Evolutionary conservation across 1,140 invertebrate genomes (phyloP).

Genomic region (Tigriopus japonicus): DNA sequence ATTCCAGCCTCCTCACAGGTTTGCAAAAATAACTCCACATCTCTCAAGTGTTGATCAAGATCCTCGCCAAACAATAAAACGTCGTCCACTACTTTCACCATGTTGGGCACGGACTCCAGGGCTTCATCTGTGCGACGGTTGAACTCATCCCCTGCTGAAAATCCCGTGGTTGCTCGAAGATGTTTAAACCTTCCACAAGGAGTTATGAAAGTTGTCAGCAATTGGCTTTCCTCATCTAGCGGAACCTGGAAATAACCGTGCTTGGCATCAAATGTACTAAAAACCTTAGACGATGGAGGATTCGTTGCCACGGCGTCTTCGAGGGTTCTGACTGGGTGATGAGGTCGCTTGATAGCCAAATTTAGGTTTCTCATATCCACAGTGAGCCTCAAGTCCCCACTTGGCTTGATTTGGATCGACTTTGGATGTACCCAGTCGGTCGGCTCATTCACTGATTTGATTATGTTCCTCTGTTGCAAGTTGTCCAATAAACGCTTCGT

Average conservation of each 20-base stretch:
- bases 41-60: neutral
- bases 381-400: constrained; percentile 23
- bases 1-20: constrained; percentile 18
- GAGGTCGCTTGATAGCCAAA: constrained; percentile 19
- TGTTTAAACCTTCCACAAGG: constrained; percentile 19
- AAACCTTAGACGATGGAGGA: neutral
- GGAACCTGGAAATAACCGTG: constrained; percentile 23
- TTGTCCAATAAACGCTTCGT: neutral
- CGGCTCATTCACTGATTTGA: neutral
- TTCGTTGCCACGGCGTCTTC: constrained; percentile 16
- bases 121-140: constrained; percentile 17
- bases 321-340: constrained; percentile 19
- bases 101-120: constrained; percentile 13
- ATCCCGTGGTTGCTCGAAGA: constrained; percentile 17
- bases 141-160: constrained; percentile 20
- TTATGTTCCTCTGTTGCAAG: neutral
- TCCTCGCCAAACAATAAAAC: constrained; percentile 9
- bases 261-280: constrained; percentile 20
- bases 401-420: constrained; percentile 22
- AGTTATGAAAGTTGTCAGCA: constrained; percentile 21
- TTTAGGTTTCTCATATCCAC: constrained; percentile 25
- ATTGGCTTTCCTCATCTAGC: constrained; percentile 19
- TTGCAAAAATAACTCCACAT: neutral
- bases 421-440: neutral
- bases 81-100: constrained; percentile 15